phyloP scores from a whole-genome alignment of 2,797 vertebrate species.

The Oreortyx pictus region DNA sequence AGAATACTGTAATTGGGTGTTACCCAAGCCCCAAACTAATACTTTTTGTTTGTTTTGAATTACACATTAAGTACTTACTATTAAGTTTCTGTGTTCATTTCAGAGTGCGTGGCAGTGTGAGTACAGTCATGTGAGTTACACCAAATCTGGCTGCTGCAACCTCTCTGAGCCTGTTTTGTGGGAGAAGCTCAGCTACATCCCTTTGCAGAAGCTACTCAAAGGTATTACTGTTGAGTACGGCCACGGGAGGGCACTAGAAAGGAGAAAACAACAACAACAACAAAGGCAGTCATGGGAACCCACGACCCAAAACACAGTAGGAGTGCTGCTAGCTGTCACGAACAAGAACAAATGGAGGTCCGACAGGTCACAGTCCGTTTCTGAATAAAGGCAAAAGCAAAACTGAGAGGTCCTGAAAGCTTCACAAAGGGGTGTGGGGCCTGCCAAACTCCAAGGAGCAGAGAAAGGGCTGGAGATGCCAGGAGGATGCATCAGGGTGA shows the following conservation, averaged over 20 bases:
- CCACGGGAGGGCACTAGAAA: slow-evolving; percentile 55
- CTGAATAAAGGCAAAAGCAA: not conserved
- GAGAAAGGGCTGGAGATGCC: rapidly evolving
- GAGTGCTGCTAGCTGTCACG: not conserved
- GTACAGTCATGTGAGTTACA: not conserved
- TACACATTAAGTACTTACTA: rapidly evolving
- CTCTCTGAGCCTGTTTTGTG: not conserved
- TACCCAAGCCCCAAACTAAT: not conserved
- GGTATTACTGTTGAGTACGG: not conserved
- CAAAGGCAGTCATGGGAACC: not conserved
- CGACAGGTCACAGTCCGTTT: not conserved
- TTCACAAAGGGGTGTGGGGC: not conserved
- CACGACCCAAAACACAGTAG: not conserved
- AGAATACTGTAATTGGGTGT: not conserved
- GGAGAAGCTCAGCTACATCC: rapidly evolving
- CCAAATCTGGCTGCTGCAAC: not conserved
- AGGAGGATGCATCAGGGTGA: not conserved
- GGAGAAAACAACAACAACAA: not conserved
- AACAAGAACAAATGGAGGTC: not conserved
- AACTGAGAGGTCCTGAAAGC: not conserved
- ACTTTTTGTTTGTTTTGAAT: not conserved
- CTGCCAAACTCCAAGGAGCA: not conserved
- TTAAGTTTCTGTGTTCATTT: not conserved
- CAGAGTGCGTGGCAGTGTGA: not conserved
- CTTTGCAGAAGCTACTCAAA: not conserved